Conservation (phyloP, 2,888 invertebrate genomes). For the Torymus tubicola region DNA sequence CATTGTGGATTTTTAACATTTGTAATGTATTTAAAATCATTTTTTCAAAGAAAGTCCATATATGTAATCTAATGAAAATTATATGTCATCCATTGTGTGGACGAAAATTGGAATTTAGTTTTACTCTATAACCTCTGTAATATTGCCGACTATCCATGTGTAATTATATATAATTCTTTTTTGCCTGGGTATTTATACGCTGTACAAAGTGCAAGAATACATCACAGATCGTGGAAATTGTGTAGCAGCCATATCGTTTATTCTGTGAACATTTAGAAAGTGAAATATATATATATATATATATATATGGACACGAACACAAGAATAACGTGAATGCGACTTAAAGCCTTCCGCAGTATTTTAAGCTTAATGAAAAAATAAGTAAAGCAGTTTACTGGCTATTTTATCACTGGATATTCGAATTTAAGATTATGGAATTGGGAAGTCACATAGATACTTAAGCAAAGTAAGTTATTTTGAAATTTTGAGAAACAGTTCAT, state of each 20-base stretch:
- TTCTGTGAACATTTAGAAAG: constrained; percentile 47
- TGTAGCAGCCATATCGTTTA: constrained; percentile 66
- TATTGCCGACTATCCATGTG: constrained; percentile 38
- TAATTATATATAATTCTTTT: constrained; percentile 55
- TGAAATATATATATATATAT: constrained; percentile 32
- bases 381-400: constrained; percentile 46
- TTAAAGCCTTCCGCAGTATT: constrained; percentile 67
- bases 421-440: constrained; percentile 48
- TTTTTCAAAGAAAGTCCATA: not conserved
- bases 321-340: constrained; percentile 58
- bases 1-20: constrained; percentile 40
- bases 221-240: constrained; percentile 65
- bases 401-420: constrained; percentile 46
- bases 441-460: constrained; percentile 50
- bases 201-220: constrained; percentile 59
- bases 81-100: not conserved
- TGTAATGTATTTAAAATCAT: not conserved
- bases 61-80: not conserved
- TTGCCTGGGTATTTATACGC: constrained; percentile 46
- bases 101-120: constrained; percentile 23
- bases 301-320: not conserved
- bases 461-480: constrained; percentile 48
- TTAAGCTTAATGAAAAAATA: constrained; percentile 58
- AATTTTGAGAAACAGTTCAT: constrained; percentile 51
- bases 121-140: constrained; percentile 11